A percentile compares a stretch with the other conserved stretches of the same genome.
Conservation (phyloP, 2,113 vertebrate species). For the Microtus montanus region DNA sequence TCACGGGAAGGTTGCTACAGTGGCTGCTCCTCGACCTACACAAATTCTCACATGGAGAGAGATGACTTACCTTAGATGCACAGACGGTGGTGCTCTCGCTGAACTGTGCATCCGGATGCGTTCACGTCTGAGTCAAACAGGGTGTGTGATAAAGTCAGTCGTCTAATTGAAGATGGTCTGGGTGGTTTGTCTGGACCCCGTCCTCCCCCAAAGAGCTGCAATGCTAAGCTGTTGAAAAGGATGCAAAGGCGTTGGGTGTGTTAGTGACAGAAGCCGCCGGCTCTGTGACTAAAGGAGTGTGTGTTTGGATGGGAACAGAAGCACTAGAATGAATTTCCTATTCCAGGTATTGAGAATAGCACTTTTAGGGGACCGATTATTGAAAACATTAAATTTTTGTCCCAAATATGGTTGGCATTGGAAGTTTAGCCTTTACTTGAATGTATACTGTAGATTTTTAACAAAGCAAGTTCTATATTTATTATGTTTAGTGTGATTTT, state of each 20-base stretch:
- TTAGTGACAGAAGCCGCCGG: constrained; percentile 79
- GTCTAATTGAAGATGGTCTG: constrained; percentile 74
- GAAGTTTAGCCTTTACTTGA: constrained; percentile 86
- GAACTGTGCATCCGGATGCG: constrained; percentile 58
- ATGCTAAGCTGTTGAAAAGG: constrained; percentile 76
- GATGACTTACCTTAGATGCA: constrained; percentile 81
- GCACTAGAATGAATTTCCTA: constrained; percentile 77
- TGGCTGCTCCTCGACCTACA: constrained; percentile 58
- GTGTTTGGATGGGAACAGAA: constrained; percentile 72
- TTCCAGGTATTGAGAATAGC: constrained; percentile 81
- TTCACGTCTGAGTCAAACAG: constrained; percentile 73
- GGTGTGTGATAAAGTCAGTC: constrained; percentile 79
- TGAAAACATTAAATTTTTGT: constrained; percentile 81
- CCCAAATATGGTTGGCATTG: constrained; percentile 81
- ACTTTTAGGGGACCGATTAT: constrained; percentile 85
- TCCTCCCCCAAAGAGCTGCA: constrained; percentile 78
- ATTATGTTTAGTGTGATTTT: constrained; percentile 87
- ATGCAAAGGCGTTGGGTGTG: constrained; percentile 82
- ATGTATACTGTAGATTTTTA: constrained; percentile 89
- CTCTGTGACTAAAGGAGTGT: constrained; percentile 84
- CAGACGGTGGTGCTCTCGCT: constrained; percentile 46
- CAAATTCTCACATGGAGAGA: constrained; percentile 75
- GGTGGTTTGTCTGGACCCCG: constrained; percentile 78
- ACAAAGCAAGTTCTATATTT: constrained; percentile 88
- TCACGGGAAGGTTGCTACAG: constrained; percentile 70